Percentiles rank a stretch among this genome's conserved stretches.
These are phyloP conservation scores for Pedetes capensis DNA, from an alignment of 2,113 vertebrate species.

Conservation along the genomic window DNA sequence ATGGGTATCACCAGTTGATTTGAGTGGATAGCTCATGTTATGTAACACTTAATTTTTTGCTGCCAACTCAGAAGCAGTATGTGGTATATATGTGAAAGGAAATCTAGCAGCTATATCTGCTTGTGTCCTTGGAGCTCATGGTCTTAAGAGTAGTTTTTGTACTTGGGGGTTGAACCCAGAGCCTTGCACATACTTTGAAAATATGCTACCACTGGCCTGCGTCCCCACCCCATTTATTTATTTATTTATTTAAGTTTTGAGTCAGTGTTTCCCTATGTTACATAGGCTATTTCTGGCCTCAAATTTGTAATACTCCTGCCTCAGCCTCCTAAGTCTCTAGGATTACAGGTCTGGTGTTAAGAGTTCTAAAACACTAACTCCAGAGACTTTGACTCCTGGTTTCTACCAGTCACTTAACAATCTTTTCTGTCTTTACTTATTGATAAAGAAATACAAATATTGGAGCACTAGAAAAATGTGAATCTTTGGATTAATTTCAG, in stretches of 20 bases:
- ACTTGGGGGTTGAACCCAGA: too few species aligned
- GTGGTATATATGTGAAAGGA: not conserved
- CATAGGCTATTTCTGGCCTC: too few species aligned
- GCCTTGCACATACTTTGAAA: too few species aligned
- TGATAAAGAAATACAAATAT: not conserved
- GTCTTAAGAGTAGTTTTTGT: too few species aligned
- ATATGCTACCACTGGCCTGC: too few species aligned
- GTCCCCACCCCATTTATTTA: too few species aligned
- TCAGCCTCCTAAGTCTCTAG: too few species aligned
- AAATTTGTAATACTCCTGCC: too few species aligned
- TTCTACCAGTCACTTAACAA: not conserved
- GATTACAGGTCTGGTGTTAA: too few species aligned
- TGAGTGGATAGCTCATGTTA: not conserved
- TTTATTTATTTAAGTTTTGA: too few species aligned
- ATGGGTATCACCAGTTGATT: not conserved
- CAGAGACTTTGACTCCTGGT: not conserved
- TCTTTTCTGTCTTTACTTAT: not conserved
- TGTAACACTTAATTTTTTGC: not conserved
- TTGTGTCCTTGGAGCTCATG: not conserved
- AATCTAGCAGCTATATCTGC: not conserved
- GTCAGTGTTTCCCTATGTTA: too few species aligned
- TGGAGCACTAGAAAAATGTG: not conserved
- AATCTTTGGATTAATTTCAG: not conserved
- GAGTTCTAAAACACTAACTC: not conserved
- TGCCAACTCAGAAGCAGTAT: not conserved